Conservation (phyloP, 2,113 vertebrate genomes). For the Bubo bubo region DNA sequence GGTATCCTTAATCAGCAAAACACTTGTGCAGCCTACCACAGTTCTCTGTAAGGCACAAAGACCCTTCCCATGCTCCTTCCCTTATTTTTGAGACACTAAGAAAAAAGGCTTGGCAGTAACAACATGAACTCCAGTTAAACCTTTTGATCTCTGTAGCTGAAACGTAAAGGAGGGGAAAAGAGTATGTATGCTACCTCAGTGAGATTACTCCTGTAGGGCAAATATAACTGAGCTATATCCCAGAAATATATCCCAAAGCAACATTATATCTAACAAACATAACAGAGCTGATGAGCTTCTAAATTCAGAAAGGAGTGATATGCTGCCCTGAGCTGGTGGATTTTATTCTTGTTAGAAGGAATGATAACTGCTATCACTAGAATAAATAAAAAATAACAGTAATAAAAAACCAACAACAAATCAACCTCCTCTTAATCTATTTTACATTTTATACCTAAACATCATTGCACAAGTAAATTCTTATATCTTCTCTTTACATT, state of each 20-base stretch:
- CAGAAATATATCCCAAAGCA: background rate
- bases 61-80: background rate
- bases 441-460: background rate
- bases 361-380: background rate
- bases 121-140: background rate
- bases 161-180: background rate
- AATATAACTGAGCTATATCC: background rate
- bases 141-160: background rate
- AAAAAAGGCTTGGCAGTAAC: background rate
- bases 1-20: too few relatives aligned
- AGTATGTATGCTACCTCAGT: background rate
- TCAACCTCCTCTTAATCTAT: background rate
- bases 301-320: background rate
- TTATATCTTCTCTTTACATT: background rate
- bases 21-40: background rate
- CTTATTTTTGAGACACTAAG: background rate
- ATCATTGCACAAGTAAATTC: background rate
- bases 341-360: background rate
- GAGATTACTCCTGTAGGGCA: background rate
- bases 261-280: background rate
- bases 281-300: background rate
- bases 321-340: background rate
- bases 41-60: background rate
- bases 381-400: background rate
- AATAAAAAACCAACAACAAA: background rate